Percentiles rank a stretch among this genome's conserved stretches.
These are phyloP conservation scores for Nowickia ferox DNA, from an alignment of 2,888 invertebrate species.

Conservation along the genomic window DNA sequence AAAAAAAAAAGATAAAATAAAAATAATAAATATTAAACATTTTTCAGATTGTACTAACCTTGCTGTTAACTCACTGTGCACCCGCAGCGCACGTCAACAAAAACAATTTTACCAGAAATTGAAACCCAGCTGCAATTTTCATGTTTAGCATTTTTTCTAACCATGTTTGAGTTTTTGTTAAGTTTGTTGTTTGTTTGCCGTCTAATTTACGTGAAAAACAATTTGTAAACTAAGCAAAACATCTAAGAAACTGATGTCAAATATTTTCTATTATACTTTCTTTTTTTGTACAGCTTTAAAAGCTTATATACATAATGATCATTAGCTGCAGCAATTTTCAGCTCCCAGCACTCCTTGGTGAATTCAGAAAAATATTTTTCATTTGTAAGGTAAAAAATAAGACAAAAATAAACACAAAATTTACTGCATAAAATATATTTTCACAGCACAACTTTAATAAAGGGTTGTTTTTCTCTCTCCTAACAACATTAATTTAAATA, in stretches of 20 bases:
- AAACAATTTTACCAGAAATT: slow-evolving; percentile 3
- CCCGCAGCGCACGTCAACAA: not conserved
- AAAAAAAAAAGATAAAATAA: too few species aligned
- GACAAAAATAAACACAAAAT: not conserved
- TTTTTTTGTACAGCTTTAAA: not conserved
- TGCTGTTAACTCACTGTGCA: slow-evolving; percentile 16
- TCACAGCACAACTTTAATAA: not conserved
- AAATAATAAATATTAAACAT: not conserved
- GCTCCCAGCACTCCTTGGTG: slow-evolving; percentile 1
- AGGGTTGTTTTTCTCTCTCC: slow-evolving; percentile 1
- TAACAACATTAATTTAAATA: slow-evolving; percentile 47
- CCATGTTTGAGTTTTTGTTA: slow-evolving; percentile 13
- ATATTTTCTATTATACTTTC: slow-evolving; percentile 31
- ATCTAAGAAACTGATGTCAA: slow-evolving; percentile 54
- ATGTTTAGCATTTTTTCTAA: slow-evolving; percentile 20
- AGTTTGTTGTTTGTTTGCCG: slow-evolving; percentile 43
- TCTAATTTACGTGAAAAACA: slow-evolving; percentile 68
- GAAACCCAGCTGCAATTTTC: slow-evolving; percentile 62
- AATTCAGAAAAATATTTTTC: slow-evolving; percentile 13
- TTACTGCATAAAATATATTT: not conserved
- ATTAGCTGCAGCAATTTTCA: slow-evolving; percentile 27
- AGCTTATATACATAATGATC: slow-evolving; percentile 22
- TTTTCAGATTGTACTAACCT: not conserved
- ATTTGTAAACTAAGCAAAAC: slow-evolving; percentile 67
- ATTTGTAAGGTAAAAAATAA: not conserved